Percentiles rank a stretch among this genome's conserved stretches.
These are phyloP conservation scores for Silurus aristotelis DNA, from an alignment of 2,797 vertebrate genomes.

Conservation along the genomic window DNA sequence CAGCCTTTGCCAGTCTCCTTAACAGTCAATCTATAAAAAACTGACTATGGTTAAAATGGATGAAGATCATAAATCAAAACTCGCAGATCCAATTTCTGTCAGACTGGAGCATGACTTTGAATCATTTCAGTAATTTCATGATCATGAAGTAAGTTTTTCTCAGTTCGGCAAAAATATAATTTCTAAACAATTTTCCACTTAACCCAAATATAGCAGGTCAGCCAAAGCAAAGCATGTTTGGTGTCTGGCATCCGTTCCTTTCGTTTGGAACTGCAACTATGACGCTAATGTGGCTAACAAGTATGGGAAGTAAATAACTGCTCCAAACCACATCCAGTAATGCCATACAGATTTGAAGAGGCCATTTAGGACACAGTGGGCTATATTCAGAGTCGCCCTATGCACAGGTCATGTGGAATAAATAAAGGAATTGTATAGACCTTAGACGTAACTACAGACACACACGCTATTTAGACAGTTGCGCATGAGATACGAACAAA, in stretches of 20 bases:
- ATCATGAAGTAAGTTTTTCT: too few species aligned
- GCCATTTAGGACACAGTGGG: background rate
- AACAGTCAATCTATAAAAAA: background rate
- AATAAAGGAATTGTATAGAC: slow-evolving; percentile 10
- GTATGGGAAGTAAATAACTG: slow-evolving; percentile 25
- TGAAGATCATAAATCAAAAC: background rate
- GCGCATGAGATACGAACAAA: background rate
- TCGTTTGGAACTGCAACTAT: background rate
- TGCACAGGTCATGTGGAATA: background rate
- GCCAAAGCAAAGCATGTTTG: slow-evolving; percentile 21
- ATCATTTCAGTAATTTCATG: background rate
- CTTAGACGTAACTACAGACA: background rate
- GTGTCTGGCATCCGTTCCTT: slow-evolving; percentile 17
- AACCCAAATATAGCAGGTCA: slow-evolving; percentile 2
- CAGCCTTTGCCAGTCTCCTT: background rate
- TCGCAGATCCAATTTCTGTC: background rate
- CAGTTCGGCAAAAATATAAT: slow-evolving; percentile 6
- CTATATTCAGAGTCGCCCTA: background rate
- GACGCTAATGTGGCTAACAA: slow-evolving; percentile 30
- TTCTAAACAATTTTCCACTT: slow-evolving; percentile 8
- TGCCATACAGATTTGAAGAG: slow-evolving; percentile 2
- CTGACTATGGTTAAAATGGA: background rate
- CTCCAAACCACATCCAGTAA: slow-evolving; percentile 29
- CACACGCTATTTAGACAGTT: slow-evolving; percentile 2
- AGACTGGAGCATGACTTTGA: background rate